These are phyloP conservation scores for Montipora sp. DNA, from an alignment of 64 coral and sea anemone genomes.

Conservation along the genomic window DNA sequence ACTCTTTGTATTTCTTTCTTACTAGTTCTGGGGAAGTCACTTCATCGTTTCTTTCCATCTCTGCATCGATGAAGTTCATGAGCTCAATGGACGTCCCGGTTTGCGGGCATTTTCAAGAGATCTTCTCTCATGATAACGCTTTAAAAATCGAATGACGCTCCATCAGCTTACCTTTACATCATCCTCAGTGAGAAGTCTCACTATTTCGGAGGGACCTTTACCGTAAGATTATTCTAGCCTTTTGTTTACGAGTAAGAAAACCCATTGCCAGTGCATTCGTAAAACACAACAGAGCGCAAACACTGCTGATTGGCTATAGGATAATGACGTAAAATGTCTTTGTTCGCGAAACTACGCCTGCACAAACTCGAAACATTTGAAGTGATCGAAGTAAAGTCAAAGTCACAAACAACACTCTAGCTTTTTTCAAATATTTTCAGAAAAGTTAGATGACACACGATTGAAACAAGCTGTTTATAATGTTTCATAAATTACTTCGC, in stretches of 20 bases:
- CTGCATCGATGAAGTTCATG: slow-evolving; percentile 29
- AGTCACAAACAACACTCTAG: no score
- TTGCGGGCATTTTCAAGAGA: background rate
- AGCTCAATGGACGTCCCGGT: background rate
- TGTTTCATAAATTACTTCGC: no score
- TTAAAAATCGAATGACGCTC: background rate
- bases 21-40: background rate
- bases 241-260: background rate
- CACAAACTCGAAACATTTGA: no score
- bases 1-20: background rate
- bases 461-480: no score
- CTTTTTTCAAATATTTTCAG: no score
- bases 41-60: slow-evolving; percentile 59
- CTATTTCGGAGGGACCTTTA: background rate
- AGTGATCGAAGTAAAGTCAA: no score
- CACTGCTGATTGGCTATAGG: no score
- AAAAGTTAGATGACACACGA: no score
- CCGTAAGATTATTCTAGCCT: background rate
- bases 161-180: background rate
- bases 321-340: no score
- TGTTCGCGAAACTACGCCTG: no score
- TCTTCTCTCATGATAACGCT: background rate
- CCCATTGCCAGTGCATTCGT: no score
- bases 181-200: background rate
- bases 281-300: no score